phyloP scores from a whole-genome alignment of 2,113 vertebrate genomes.

The Xiphophorus maculatus region DNA sequence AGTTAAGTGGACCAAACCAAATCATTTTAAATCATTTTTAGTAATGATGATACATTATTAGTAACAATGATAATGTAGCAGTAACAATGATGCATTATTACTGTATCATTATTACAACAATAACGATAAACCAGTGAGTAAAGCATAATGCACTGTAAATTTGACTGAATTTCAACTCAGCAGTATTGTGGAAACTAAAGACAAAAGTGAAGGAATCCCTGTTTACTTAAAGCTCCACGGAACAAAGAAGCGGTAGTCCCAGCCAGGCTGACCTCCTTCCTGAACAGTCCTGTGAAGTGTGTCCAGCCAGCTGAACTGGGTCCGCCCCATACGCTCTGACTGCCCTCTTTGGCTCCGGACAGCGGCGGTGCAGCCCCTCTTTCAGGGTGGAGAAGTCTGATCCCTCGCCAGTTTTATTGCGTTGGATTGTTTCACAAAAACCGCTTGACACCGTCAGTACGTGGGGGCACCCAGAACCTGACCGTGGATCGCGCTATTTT shows the following conservation, averaged over 20 bases:
- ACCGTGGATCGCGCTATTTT: neutral
- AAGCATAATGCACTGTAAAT: too few relatives aligned
- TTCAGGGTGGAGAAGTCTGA: conserved; percentile 47
- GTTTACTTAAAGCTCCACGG: neutral
- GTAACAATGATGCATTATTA: too few relatives aligned
- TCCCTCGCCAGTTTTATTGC: conserved; percentile 43
- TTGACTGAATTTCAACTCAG: neutral
- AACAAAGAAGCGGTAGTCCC: neutral
- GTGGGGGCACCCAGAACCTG: conserved; percentile 28
- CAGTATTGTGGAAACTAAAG: neutral
- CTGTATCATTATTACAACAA: too few relatives aligned
- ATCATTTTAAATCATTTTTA: too few relatives aligned
- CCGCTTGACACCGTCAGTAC: conserved; percentile 21
- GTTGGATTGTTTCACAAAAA: conserved; percentile 56
- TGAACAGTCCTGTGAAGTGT: neutral
- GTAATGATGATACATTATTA: too few relatives aligned
- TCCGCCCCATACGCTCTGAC: conserved; percentile 38
- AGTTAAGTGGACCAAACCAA: too few relatives aligned
- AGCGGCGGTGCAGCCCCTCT: conserved; percentile 23
- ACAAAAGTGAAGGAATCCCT: neutral
- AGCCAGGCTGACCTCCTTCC: neutral
- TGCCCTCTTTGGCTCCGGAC: neutral
- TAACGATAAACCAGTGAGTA: too few relatives aligned
- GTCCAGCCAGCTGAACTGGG: conserved; percentile 27
- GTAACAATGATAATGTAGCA: too few relatives aligned